These are phyloP conservation scores for Remorina albescens DNA, from an alignment of 2,797 vertebrate species.

Conservation along the genomic window DNA sequence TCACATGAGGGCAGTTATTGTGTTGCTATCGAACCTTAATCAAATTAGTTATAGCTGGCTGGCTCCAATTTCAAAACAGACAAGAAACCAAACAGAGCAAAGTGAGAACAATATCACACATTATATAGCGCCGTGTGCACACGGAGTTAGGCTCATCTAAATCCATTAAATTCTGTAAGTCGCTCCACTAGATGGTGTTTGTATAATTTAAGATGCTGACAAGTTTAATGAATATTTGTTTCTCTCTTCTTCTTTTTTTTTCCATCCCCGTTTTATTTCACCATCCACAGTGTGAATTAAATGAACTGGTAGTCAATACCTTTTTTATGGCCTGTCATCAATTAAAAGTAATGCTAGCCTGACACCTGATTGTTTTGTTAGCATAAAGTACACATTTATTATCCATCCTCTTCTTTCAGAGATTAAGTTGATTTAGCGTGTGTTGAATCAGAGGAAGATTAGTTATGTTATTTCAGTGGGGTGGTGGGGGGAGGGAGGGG, in stretches of 20 bases:
- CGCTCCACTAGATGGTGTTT: slow-evolving; percentile 80
- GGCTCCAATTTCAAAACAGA: slow-evolving; percentile 66
- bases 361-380: slow-evolving; percentile 61
- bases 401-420: slow-evolving; percentile 38
- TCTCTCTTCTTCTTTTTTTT: slow-evolving; percentile 42
- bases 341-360: slow-evolving; percentile 67
- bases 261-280: slow-evolving; percentile 44
- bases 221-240: slow-evolving; percentile 66
- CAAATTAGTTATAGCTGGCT: slow-evolving; percentile 78
- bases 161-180: slow-evolving; percentile 73
- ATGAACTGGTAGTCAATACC: slow-evolving; percentile 75
- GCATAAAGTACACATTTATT: slow-evolving; percentile 50
- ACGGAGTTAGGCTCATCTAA: slow-evolving; percentile 53
- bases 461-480: slow-evolving; percentile 47
- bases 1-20: slow-evolving; percentile 62
- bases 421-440: slow-evolving; percentile 43
- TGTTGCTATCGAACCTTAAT: slow-evolving; percentile 77
- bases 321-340: slow-evolving; percentile 76
- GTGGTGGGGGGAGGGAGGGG: no score
- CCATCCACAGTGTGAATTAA: slow-evolving; percentile 60
- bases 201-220: slow-evolving; percentile 77
- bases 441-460: slow-evolving; percentile 57
- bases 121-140: slow-evolving; percentile 47
- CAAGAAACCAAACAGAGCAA: slow-evolving; percentile 59
- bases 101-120: slow-evolving; percentile 69